phyloP scores from a whole-genome alignment of 2,888 invertebrate genomes.

The Sarcophaga carnaria region DNA sequence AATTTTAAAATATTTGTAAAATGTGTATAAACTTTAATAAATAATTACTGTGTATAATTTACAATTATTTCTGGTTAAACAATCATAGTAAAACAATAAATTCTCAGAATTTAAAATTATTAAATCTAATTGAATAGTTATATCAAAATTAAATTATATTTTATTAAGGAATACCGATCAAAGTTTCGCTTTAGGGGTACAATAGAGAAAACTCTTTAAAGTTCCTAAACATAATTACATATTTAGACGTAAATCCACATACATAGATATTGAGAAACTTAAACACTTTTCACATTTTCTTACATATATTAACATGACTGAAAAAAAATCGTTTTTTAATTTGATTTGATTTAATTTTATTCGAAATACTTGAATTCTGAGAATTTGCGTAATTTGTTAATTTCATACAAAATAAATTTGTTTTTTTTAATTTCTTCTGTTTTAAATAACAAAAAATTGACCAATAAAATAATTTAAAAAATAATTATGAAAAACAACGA shows the following conservation, averaged over 20 bases:
- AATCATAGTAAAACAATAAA: neutral
- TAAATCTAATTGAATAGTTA: neutral
- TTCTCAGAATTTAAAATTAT: neutral
- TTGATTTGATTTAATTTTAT: neutral
- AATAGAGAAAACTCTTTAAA: too few relatives aligned
- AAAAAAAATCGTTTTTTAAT: neutral
- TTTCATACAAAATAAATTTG: slow-evolving; percentile 3
- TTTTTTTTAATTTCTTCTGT: neutral
- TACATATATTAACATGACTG: neutral
- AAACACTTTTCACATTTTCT: too few relatives aligned
- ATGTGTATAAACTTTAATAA: too few relatives aligned
- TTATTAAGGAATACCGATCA: too few relatives aligned
- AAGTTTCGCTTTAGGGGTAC: too few relatives aligned
- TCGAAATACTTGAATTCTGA: neutral
- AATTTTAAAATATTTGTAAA: too few relatives aligned
- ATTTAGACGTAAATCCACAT: too few relatives aligned
- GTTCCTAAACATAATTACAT: too few relatives aligned
- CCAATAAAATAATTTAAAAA: slow-evolving; percentile 57
- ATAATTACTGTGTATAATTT: too few relatives aligned
- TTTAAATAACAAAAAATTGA: slow-evolving; percentile 40
- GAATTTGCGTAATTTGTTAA: neutral
- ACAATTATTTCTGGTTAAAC: too few relatives aligned
- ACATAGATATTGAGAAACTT: too few relatives aligned
- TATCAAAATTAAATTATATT: too few relatives aligned
- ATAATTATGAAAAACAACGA: slow-evolving; percentile 59